phyloP scores from a whole-genome alignment of 1,140 invertebrate species.

The Amyelois transitella region DNA sequence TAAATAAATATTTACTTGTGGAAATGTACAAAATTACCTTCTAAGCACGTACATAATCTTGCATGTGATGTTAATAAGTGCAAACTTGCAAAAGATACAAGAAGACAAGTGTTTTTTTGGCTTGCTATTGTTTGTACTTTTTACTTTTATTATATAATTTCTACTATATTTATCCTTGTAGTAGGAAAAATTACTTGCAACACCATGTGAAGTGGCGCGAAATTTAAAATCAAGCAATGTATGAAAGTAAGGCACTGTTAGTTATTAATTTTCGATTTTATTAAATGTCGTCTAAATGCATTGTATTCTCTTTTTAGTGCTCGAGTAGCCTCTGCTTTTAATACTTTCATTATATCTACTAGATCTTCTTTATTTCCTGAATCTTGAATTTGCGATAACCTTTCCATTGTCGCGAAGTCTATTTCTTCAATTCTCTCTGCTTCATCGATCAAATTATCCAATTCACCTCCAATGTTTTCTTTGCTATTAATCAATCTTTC shows the following conservation, averaged over 20 bases:
- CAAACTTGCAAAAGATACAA: no score
- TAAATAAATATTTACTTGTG: no score
- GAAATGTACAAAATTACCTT: no score
- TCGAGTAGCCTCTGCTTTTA: conserved; percentile 57
- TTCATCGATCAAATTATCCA: conserved; percentile 49
- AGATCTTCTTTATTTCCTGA: conserved; percentile 56
- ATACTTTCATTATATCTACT: conserved; percentile 42
- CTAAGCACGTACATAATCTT: no score
- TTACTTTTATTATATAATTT: no score
- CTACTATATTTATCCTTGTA: background rate
- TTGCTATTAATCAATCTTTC: conserved; percentile 48
- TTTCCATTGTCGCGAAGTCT: conserved; percentile 62
- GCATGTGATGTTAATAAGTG: no score
- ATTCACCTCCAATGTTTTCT: conserved; percentile 38
- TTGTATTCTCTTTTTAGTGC: conserved; percentile 57
- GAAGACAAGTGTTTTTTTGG: no score
- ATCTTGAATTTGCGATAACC: conserved; percentile 43
- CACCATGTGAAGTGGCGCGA: conserved; percentile 19
- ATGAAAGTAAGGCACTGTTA: conserved; percentile 23
- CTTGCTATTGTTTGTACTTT: no score
- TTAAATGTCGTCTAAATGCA: conserved; percentile 55
- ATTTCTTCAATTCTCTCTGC: conserved; percentile 62
- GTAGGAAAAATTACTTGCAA: background rate
- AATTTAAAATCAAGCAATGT: conserved; percentile 30
- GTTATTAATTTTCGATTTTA: conserved; percentile 27